phyloP scores from a whole-genome alignment of 2,113 vertebrate species.

The Ceyx melanurus region DNA sequence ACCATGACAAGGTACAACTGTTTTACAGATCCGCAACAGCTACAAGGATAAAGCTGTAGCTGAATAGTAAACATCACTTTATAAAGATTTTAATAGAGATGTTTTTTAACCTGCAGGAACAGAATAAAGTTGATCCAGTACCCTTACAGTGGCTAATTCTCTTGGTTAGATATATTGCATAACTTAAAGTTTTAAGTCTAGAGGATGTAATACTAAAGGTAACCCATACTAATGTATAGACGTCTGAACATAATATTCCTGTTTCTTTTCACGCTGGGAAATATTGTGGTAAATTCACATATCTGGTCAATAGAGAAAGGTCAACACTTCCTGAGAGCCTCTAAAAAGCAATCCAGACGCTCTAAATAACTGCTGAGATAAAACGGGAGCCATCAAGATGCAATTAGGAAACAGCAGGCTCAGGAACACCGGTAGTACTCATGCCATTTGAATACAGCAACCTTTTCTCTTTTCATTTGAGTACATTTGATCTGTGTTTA shows the following conservation, averaged over 20 bases:
- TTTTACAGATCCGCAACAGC: neutral
- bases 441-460: neutral
- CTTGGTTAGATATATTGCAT: neutral
- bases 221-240: neutral
- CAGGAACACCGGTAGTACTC: slow-evolving; percentile 1
- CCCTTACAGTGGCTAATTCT: neutral
- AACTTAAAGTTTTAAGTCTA: neutral
- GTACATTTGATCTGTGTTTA: neutral
- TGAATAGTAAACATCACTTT: neutral
- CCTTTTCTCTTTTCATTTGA: neutral
- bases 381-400: slow-evolving; percentile 23
- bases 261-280: neutral
- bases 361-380: slow-evolving; percentile 42
- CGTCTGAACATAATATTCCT: neutral
- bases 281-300: neutral
- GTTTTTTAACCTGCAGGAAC: neutral
- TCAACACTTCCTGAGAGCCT: slow-evolving; percentile 27
- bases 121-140: neutral
- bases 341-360: neutral
- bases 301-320: slow-evolving; percentile 37
- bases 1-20: neutral
- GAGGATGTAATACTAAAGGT: neutral
- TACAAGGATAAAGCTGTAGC: neutral
- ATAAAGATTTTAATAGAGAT: neutral
- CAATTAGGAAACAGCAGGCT: slow-evolving; percentile 36